A percentile compares a stretch with the other conserved stretches of the same genome.
Conservation (phyloP, 1,140 invertebrate species). For the Carposina sasakii region DNA sequence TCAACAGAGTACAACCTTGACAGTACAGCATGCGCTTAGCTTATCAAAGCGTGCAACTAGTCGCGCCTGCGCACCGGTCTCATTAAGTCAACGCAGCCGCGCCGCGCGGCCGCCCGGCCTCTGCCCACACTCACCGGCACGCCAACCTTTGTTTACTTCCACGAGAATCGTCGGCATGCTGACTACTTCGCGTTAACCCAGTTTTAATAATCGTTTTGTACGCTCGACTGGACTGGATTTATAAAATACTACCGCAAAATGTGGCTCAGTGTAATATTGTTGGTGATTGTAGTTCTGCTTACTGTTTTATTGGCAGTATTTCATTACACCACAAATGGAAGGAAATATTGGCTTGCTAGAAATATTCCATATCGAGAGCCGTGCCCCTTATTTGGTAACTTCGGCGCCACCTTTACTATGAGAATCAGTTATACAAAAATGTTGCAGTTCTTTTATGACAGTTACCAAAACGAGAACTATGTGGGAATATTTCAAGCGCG, state of each 20-base stretch:
- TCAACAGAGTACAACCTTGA: slow-evolving; percentile 56
- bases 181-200: not conserved
- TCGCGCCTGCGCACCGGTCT: slow-evolving; percentile 33
- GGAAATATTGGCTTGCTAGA: slow-evolving; percentile 54
- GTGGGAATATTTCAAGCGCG: slow-evolving; percentile 63
- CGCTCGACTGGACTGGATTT: not conserved
- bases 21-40: slow-evolving; percentile 23
- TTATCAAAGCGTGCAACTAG: slow-evolving; percentile 43
- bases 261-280: slow-evolving; percentile 43
- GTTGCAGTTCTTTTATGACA: slow-evolving; percentile 53
- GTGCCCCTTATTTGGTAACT: slow-evolving; percentile 63
- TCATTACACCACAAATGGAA: slow-evolving; percentile 50
- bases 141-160: slow-evolving; percentile 50
- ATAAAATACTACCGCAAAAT: slow-evolving; percentile 30
- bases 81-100: slow-evolving; percentile 44
- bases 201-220: not conserved
- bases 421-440: slow-evolving; percentile 51
- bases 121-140: slow-evolving; percentile 19
- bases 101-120: slow-evolving; percentile 23
- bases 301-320: slow-evolving; percentile 44
- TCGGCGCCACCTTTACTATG: slow-evolving; percentile 55
- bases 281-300: slow-evolving; percentile 40
- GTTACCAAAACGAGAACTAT: slow-evolving; percentile 46
- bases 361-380: slow-evolving; percentile 60
- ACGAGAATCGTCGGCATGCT: slow-evolving; percentile 24